Evolutionary conservation across 1,140 invertebrate genomes (phyloP), one percentile per base, ranked within the genome.

Genomic region (Drosophila equinoxialis): DNA sequence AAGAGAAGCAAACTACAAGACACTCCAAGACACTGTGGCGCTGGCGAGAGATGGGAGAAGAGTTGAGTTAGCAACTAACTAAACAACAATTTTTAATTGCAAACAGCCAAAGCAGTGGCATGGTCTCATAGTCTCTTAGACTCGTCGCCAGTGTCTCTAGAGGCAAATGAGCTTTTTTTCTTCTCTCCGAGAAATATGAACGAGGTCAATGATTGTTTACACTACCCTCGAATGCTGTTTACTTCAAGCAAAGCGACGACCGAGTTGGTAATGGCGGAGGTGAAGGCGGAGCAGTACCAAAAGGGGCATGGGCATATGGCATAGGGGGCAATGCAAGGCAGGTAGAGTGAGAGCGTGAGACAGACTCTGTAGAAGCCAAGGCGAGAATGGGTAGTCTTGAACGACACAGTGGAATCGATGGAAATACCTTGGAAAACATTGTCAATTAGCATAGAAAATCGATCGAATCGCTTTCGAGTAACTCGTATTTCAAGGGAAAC

Each of bases 201-300:
- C 83, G 86, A 90, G 86, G 86, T 90, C 87, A 90, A 87, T 90
- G 83, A 89, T 90, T 90, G 86, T 90, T 90, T 90, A 90, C 87
- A 90, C 83, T 87, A 86, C 83, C 81, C 83, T 86, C 84, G 84
- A 86, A 86, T 89, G 76, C 79, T 86, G 83, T 89, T 86, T 85
- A 85, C 82, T 76, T 74, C 74, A 41, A 68, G 71, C 65, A 69
- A 59, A 59, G 55, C 55, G 30, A 57, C 55, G 30, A 33, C 55
- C 11, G 11, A 48, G 6, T 20, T 48, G 30, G 8, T 13, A 5
- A 10, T 17, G 20, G 17, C 0, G 8, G 3, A 6, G 6, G 20
- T 1, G 37, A 13, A 20, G 41, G 8, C 1, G 55, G 6, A 1
- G 14, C 26, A 26, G 26, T 26, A 17, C 6, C 7, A 10, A 35